Evolutionary conservation across 2,888 invertebrate genomes (phyloP).

Genomic region (Villa cingulata): DNA sequence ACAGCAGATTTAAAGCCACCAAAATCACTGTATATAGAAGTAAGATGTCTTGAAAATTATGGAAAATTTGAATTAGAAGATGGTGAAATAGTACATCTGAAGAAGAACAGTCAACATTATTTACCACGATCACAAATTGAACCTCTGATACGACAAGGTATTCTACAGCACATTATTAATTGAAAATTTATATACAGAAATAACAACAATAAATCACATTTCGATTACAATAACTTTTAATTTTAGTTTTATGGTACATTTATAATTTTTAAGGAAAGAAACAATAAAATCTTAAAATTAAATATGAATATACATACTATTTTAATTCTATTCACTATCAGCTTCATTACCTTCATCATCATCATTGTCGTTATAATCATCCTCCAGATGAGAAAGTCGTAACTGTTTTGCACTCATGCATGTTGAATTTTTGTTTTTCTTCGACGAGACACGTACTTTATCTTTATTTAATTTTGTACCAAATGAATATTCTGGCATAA

Average conservation of each 20-base stretch:
- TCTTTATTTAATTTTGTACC: conserved; percentile 47
- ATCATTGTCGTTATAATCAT: background rate
- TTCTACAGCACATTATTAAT: conserved; percentile 75
- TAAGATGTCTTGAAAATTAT: conserved; percentile 77
- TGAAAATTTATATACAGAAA: too few species aligned
- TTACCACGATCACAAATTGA: conserved; percentile 81
- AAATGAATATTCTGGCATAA: conserved; percentile 74
- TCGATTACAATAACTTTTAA: too few species aligned
- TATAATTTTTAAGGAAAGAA: too few species aligned
- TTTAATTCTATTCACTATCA: too few species aligned
- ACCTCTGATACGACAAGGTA: conserved; percentile 76
- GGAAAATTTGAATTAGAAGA: conserved; percentile 89
- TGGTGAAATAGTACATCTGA: conserved; percentile 78
- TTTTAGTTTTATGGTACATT: too few species aligned
- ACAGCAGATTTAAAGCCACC: conserved; percentile 82
- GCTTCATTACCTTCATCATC: background rate
- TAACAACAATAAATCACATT: too few species aligned
- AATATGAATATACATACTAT: too few species aligned
- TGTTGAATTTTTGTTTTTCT: background rate
- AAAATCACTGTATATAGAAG: conserved; percentile 83
- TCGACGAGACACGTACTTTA: conserved; percentile 19
- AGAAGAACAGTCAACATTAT: conserved; percentile 83
- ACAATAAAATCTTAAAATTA: background rate
- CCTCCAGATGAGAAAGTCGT: conserved; percentile 1
- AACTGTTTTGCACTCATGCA: background rate